Evolutionary conservation across 1,140 invertebrate species (phyloP), one percentile per base, ranked within the genome.

Genomic region (Chlorops oryzae): DNA sequence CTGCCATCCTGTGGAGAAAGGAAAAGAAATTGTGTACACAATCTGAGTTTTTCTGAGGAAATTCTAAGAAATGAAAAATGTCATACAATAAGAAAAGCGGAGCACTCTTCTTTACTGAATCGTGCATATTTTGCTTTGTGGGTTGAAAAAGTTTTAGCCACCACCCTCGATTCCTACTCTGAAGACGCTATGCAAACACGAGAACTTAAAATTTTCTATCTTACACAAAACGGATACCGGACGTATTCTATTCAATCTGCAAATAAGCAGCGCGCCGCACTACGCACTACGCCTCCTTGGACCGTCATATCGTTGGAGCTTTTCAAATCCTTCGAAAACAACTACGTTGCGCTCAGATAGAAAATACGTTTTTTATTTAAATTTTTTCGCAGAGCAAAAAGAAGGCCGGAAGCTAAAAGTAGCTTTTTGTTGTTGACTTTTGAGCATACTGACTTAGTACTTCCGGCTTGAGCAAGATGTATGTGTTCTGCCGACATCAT

Each of bases 401-500:
- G n/a, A n/a, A n/a, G n/a, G n/a, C n/a, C n/a, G n/a, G n/a, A n/a
- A n/a, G n/a, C n/a, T n/a, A n/a, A n/a, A n/a, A n/a, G n/a, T n/a
- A n/a, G n/a, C n/a, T n/a, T n/a, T n/a, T n/a, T n/a, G n/a, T n/a
- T n/a, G n/a, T n/a, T n/a, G n/a, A n/a, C n/a, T n/a, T n/a, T n/a
- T n/a, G n/a, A n/a, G n/a, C 57, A 54, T 51, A 61, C 61, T 59
- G 51, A 57, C 58, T 57, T 63, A 61, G 52, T 46, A 59, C 57
- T 65, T 67, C 64, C 64, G 64, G 64, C 64, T 54, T 56, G 54
- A 67, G 64, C 37, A 67, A 67, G 64, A 67, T 64, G 64, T 56
- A 67, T 67, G 64, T 62, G 61, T 47, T 57, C 59, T 59, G 61
- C 61, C 64, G 64, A 67, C 64, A 67, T 64, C 64, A 67, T 60